These are phyloP conservation scores for Anguilla marmorata DNA, from an alignment of 2,797 vertebrate species.

Conservation along the genomic window DNA sequence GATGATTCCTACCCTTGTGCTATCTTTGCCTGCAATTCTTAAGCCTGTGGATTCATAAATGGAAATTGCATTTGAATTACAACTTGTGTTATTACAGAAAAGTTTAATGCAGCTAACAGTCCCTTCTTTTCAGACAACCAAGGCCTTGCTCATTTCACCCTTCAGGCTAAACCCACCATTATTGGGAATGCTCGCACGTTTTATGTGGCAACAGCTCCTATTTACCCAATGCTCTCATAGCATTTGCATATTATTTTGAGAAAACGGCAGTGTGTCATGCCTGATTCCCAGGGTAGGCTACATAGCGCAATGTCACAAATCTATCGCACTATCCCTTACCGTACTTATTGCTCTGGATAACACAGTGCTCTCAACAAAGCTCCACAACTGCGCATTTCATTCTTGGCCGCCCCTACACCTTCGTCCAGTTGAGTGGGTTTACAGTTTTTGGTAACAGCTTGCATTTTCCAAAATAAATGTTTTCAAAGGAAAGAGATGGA, in stretches of 20 bases:
- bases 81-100: not conserved
- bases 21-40: not conserved
- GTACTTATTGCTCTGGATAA: not conserved
- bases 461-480: not conserved
- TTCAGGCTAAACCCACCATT: not conserved
- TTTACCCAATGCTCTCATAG: not conserved
- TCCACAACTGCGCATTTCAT: not conserved
- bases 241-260: constrained; percentile 10
- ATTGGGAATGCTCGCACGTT: not conserved
- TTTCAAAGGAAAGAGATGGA: not conserved
- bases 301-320: not conserved
- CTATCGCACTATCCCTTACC: not conserved
- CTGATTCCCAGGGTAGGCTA: not conserved
- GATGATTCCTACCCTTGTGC: not conserved
- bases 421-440: not conserved
- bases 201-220: constrained; percentile 2
- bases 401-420: not conserved
- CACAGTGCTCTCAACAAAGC: not conserved
- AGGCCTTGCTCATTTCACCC: not conserved
- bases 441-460: not conserved
- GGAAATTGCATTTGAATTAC: no score
- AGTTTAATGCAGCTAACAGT: not conserved
- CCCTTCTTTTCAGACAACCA: not conserved
- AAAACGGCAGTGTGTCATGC: not conserved
- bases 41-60: not conserved